Evolutionary conservation across 2,888 invertebrate genomes (phyloP).

Genomic region (Formica aserva): DNA sequence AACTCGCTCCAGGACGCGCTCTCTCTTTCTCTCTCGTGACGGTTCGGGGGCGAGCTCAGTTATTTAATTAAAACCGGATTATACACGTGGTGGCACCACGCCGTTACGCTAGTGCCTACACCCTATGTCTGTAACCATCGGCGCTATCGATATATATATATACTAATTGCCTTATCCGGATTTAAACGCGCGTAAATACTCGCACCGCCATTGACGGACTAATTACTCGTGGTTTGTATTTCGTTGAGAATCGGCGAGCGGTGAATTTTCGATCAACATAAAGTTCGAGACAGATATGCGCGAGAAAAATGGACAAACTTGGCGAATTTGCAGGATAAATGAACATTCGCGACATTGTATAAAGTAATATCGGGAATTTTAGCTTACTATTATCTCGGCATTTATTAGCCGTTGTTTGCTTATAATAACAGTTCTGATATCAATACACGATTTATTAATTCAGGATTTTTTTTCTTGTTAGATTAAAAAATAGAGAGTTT

Average conservation of each 20-base stretch:
- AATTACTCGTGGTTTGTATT: slow-evolving; percentile 70
- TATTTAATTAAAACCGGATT: slow-evolving; percentile 85
- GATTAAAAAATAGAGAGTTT: not conserved
- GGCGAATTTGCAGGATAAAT: not conserved
- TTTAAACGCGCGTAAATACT: slow-evolving; percentile 75
- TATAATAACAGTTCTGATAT: not conserved
- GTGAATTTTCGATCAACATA: slow-evolving; percentile 45
- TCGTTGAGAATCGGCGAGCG: slow-evolving; percentile 39
- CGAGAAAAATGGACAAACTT: slow-evolving; percentile 8
- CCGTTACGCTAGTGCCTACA: slow-evolving; percentile 62
- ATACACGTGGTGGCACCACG: slow-evolving; percentile 73
- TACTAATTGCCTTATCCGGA: slow-evolving; percentile 81
- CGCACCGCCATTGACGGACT: slow-evolving; percentile 58
- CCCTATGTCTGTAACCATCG: slow-evolving; percentile 73
- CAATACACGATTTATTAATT: not conserved
- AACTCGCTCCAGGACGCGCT: slow-evolving; percentile 22
- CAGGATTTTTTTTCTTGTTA: not conserved
- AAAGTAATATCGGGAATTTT: not conserved
- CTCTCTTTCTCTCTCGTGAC: slow-evolving; percentile 24
- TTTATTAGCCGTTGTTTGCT: not conserved
- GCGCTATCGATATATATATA: slow-evolving; percentile 75
- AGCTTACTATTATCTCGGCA: not conserved
- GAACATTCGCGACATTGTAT: not conserved
- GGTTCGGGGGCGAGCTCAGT: slow-evolving; percentile 64
- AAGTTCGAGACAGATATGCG: not conserved